Evolutionary conservation across 2,797 vertebrate genomes (phyloP).

Genomic region (Meda fulgida): DNA sequence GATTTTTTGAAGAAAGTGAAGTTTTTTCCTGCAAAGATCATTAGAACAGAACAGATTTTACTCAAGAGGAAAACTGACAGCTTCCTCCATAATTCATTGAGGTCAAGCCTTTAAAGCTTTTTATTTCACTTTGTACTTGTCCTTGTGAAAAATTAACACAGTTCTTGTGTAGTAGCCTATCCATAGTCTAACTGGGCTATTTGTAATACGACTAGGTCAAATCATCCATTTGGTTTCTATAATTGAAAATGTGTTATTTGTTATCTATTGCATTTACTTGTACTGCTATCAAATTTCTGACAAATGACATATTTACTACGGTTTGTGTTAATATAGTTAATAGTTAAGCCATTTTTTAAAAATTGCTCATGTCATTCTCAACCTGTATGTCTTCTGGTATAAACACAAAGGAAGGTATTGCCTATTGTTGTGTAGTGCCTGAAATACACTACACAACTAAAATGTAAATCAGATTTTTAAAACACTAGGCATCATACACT

Average conservation of each 20-base stretch:
- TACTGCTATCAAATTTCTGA: neutral
- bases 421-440: too few relatives aligned
- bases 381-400: neutral
- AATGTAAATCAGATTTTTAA: neutral
- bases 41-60: slow-evolving; percentile 5
- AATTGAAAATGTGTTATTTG: neutral
- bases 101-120: slow-evolving; percentile 25
- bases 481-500: too few relatives aligned
- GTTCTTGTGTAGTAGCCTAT: slow-evolving; percentile 11
- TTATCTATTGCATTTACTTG: neutral
- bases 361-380: neutral
- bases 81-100: slow-evolving; percentile 27
- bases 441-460: neutral
- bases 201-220: neutral
- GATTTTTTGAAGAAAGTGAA: too few relatives aligned
- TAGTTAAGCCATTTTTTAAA: neutral
- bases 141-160: slow-evolving; percentile 2
- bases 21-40: neutral
- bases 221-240: neutral
- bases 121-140: slow-evolving; percentile 2
- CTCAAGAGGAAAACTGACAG: slow-evolving; percentile 8
- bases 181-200: neutral
- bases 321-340: neutral
- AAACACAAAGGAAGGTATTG: neutral
- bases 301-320: neutral